A percentile compares a stretch with the other conserved stretches of the same genome.
Conservation (phyloP, 2,888 invertebrate species). For the Periphyllus acericola region DNA sequence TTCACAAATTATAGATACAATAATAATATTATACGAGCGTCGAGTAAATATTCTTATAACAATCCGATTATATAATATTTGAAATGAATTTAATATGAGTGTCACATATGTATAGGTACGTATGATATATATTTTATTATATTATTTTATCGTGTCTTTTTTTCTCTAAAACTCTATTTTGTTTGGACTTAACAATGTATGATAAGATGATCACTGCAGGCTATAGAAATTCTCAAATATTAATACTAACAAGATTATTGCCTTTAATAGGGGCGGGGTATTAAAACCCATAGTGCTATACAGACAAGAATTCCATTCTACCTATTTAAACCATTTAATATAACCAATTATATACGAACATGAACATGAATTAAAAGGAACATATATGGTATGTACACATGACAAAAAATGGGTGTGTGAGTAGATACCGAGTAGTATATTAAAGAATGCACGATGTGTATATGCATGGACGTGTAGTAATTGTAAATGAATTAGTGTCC, state of each 20-base stretch:
- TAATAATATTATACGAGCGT: not conserved
- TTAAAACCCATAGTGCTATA: not conserved
- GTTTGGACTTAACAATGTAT: not conserved
- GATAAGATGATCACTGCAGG: not conserved
- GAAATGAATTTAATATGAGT: not conserved
- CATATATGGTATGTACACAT: not conserved
- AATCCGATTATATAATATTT: constrained; percentile 1
- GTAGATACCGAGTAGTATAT: not conserved
- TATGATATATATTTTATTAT: not conserved
- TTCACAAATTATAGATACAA: constrained; percentile 9
- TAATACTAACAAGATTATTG: constrained; percentile 19
- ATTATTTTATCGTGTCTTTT: not conserved
- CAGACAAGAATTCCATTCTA: constrained; percentile 26
- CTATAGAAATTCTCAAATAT: constrained; percentile 11
- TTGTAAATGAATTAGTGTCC: not conserved
- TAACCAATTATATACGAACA: constrained; percentile 9
- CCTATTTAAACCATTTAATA: constrained; percentile 30
- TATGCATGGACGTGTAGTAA: not conserved
- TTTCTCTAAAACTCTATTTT: not conserved
- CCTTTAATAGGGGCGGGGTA: constrained; percentile 1
- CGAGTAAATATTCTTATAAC: not conserved
- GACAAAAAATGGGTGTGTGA: too few relatives aligned
- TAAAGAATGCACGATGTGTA: not conserved
- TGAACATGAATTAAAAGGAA: constrained; percentile 13
- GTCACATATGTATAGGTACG: not conserved